Base-by-base conservation (phyloP, 2,797 vertebrate genomes). In the Silurus lanzhouensis region DNA sequence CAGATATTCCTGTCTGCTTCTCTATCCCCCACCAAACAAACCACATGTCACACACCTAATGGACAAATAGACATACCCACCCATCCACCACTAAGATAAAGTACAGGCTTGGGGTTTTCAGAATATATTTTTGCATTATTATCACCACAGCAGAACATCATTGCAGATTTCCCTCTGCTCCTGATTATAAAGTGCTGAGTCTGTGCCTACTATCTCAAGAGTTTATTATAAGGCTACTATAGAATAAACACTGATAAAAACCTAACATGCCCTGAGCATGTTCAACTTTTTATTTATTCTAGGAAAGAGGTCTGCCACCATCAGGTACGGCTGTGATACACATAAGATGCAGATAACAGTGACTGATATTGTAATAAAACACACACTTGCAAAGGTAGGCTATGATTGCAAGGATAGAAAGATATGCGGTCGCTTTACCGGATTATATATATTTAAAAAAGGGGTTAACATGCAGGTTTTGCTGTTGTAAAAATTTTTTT, bases 161-260 rank as follows among this genome's bases (percentile, higher is more conserved):
- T 6, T 17, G 31, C 64, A 67, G 61, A 82, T 68, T 63, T 70
- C 52, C n/a, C 6, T 81, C 4, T 25, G 12, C 38, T 78, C 9
- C 7, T 61, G 64, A 86, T 83, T 86, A 77, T n/a, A 77, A 83
- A 86, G 68, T 13, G 74, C 85, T 83, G 72, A 83, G 31, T 60
- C 19, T 77, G 70, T 17, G 19, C 60, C 5, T 57, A 8, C 15
- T 27, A 1, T 17, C 58, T n/a, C 14, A 64, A 75, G 25, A 72
- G 60, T 27, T 20, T 82, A 60, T 76, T 82, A 67, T 46, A 64
- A 52, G 71, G 25, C 31, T 82, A 57, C 9, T 66, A 22, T 77
- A 60, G 17, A 68, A 60, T 76, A 82, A 86, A 82, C 55, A 67
- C 81, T 71, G 85, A 86, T 83, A 70, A 83, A 57, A 74, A 19